Evolutionary conservation across 2,888 invertebrate genomes (phyloP).

Genomic region (Hecatera dysodea): DNA sequence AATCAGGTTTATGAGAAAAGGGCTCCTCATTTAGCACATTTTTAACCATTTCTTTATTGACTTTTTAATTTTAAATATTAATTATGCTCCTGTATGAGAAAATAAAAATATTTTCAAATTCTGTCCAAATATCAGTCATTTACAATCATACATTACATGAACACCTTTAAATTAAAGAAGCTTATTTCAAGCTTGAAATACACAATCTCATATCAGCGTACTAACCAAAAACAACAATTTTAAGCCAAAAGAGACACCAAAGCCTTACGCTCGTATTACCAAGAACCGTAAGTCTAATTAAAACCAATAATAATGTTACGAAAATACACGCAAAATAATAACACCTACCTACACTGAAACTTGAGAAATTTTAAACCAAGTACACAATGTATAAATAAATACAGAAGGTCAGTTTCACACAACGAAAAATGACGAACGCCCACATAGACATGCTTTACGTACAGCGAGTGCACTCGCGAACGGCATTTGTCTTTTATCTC

Average conservation of each 20-base stretch:
- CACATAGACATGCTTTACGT: too few species aligned
- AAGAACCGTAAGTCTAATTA: slow-evolving; percentile 31
- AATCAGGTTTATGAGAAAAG: too few species aligned
- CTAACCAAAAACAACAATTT: slow-evolving; percentile 4
- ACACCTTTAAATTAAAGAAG: background rate
- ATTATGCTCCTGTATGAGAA: too few species aligned
- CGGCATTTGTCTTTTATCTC: background rate
- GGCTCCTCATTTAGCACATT: too few species aligned
- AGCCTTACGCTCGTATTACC: background rate
- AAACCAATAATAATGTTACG: slow-evolving; percentile 32
- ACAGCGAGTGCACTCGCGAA: background rate
- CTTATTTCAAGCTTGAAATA: background rate
- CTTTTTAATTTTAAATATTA: too few species aligned
- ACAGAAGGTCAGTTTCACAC: slow-evolving; percentile 8
- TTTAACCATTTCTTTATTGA: too few species aligned
- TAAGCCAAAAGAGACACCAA: background rate
- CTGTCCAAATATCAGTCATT: too few species aligned
- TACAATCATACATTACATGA: too few species aligned
- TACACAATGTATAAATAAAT: background rate
- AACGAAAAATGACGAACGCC: background rate
- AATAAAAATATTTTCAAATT: too few species aligned
- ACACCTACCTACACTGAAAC: slow-evolving; percentile 15
- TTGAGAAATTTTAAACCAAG: slow-evolving; percentile 9
- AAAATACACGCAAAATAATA: slow-evolving; percentile 42
- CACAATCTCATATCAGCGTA: too few species aligned